Conservation (phyloP, 2,888 invertebrate species). For the Phengaris alcon region DNA sequence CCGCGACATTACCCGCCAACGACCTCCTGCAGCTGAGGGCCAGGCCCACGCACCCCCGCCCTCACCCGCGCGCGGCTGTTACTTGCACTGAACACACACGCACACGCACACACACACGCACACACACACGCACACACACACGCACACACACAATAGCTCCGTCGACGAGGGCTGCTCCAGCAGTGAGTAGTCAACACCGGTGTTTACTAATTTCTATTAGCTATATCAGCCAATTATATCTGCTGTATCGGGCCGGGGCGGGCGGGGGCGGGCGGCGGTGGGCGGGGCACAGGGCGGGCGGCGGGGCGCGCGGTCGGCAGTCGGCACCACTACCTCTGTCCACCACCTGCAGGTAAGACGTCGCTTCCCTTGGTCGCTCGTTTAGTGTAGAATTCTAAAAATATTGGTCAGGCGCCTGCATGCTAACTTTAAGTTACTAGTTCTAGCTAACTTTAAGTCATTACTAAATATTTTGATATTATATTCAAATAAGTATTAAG, state of each 20-base stretch:
- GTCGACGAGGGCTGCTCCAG: not conserved
- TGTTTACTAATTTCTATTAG: not conserved
- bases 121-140: not conserved
- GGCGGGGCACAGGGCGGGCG: slow-evolving; percentile 20
- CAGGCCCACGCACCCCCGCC: not conserved
- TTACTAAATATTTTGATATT: too few species aligned
- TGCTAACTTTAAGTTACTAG: too few species aligned
- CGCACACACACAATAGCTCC: too few species aligned
- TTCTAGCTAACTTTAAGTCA: too few species aligned
- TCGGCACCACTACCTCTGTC: slow-evolving; percentile 37
- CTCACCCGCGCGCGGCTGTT: not conserved
- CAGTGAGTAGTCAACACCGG: not conserved
- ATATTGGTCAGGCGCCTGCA: too few species aligned
- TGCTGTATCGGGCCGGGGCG: not conserved
- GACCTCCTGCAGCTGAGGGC: not conserved
- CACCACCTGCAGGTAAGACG: not conserved
- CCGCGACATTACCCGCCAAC: slow-evolving; percentile 1
- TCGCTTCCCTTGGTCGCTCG: not conserved
- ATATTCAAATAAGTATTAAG: too few species aligned
- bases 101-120: not conserved
- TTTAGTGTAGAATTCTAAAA: not conserved
- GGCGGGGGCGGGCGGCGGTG: not conserved
- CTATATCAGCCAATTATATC: not conserved
- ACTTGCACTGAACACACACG: not conserved
- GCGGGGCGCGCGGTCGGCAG: slow-evolving; percentile 48